Conservation (phyloP, 2,113 vertebrate species). For the Poecile atricapillus region DNA sequence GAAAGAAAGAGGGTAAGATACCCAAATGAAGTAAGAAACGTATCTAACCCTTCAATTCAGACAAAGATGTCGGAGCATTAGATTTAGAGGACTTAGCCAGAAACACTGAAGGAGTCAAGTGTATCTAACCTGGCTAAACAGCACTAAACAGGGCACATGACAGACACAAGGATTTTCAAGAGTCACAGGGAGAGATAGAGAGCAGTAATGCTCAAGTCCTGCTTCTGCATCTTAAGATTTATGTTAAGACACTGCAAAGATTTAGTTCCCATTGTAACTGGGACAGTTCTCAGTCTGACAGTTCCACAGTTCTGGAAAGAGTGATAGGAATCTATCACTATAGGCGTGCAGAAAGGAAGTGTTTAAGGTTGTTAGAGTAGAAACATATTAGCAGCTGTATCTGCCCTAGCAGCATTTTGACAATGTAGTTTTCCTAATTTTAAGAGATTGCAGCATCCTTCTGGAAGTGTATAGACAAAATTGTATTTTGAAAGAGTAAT, state of each 20-base stretch:
- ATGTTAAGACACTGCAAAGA: neutral
- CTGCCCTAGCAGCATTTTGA: neutral
- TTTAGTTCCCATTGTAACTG: neutral
- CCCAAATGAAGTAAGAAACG: neutral
- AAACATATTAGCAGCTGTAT: neutral
- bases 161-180: neutral
- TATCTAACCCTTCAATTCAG: neutral
- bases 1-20: neutral
- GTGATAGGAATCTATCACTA: no score
- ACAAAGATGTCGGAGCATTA: neutral
- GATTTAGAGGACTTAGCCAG: neutral
- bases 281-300: neutral
- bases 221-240: neutral
- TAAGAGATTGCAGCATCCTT: neutral
- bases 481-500: conserved; percentile 49
- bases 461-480: conserved; percentile 7
- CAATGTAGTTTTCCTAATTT: neutral
- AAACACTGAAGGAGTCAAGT: neutral
- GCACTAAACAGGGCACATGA: neutral
- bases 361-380: neutral
- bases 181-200: neutral
- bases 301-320: neutral
- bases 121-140: neutral
- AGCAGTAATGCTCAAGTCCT: neutral
- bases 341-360: neutral